A percentile compares a stretch with the other conserved stretches of the same genome.
Conservation (phyloP, 2,113 vertebrate species). For the Hemicordylus capensis region DNA sequence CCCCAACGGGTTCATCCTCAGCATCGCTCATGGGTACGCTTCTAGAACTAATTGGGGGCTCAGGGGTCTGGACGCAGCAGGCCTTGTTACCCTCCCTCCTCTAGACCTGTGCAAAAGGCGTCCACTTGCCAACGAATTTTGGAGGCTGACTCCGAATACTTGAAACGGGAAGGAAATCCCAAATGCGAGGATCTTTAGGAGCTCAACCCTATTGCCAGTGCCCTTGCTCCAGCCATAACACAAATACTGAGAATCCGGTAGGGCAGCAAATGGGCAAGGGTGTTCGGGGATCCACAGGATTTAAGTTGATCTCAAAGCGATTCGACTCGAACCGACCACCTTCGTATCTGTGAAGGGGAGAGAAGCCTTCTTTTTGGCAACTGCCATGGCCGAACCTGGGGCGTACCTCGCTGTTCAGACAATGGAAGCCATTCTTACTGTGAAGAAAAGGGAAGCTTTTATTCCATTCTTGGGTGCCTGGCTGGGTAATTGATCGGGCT, state of each 20-base stretch:
- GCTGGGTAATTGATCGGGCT: not conserved
- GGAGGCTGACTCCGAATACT: not conserved
- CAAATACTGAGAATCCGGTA: conserved; percentile 14
- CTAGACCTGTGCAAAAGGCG: conserved; percentile 35
- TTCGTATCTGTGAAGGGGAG: conserved; percentile 26
- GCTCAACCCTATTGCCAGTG: conserved; percentile 4
- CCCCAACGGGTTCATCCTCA: conserved; percentile 23
- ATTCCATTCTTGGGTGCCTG: conserved; percentile 35
- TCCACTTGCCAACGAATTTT: conserved; percentile 35
- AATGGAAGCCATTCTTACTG: conserved; percentile 30
- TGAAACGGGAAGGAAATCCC: not conserved
- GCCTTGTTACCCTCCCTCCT: conserved; percentile 8
- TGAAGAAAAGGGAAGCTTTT: conserved; percentile 23
- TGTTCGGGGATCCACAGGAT: conserved; percentile 22
- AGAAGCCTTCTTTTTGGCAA: conserved; percentile 24
- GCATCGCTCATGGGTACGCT: conserved; percentile 8
- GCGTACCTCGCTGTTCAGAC: conserved; percentile 16
- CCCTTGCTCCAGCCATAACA: not conserved
- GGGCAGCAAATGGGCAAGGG: conserved; percentile 5
- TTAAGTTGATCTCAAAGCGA: conserved; percentile 22
- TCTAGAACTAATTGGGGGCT: conserved; percentile 46
- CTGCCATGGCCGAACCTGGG: conserved; percentile 28
- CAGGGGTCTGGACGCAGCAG: conserved; percentile 18
- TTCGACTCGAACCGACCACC: conserved; percentile 24
- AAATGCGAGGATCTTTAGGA: conserved; percentile 15